Percentiles rank a stretch among this genome's conserved stretches.
Conservation (phyloP, 2,797 vertebrate species). For the Odontamblyopus rebecca region DNA sequence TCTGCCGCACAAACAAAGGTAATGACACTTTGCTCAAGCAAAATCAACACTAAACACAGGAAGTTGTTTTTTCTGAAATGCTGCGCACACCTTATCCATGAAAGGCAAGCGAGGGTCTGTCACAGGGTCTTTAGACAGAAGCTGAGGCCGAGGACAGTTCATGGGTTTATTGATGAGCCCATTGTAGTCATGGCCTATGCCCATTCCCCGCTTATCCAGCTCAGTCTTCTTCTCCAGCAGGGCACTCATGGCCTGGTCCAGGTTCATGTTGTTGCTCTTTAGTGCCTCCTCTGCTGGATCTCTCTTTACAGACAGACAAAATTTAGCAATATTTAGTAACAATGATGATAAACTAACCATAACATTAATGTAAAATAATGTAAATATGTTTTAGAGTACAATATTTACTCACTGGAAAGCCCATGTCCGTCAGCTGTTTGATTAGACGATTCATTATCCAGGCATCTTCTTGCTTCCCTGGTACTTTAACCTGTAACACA, state of each 20-base stretch:
- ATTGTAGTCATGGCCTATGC: constrained; percentile 89
- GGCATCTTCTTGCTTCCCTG: constrained; percentile 89
- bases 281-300: constrained; percentile 98
- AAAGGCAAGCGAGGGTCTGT: constrained; percentile 89
- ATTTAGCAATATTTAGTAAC: neutral
- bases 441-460: constrained; percentile 97
- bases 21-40: neutral
- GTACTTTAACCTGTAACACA: constrained; percentile 82
- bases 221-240: constrained; percentile 99
- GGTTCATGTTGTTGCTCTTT: constrained; percentile 97
- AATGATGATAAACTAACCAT: neutral
- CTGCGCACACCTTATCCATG: constrained; percentile 88
- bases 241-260: constrained; percentile 99
- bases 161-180: constrained; percentile 91
- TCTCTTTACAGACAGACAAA: constrained; percentile 77
- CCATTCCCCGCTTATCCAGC: constrained; percentile 96
- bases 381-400: neutral
- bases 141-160: constrained; percentile 88
- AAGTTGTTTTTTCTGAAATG: neutral
- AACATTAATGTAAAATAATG: neutral
- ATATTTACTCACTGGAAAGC: constrained; percentile 87
- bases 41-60: neutral
- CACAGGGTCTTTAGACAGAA: constrained; percentile 97
- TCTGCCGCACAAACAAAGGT: constrained; percentile 64
- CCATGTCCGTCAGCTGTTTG: constrained; percentile 98